A percentile compares a stretch with the other conserved stretches of the same genome.
Evolutionary conservation across 2,113 vertebrate genomes (phyloP).

Genomic region (Orcinus orca): DNA sequence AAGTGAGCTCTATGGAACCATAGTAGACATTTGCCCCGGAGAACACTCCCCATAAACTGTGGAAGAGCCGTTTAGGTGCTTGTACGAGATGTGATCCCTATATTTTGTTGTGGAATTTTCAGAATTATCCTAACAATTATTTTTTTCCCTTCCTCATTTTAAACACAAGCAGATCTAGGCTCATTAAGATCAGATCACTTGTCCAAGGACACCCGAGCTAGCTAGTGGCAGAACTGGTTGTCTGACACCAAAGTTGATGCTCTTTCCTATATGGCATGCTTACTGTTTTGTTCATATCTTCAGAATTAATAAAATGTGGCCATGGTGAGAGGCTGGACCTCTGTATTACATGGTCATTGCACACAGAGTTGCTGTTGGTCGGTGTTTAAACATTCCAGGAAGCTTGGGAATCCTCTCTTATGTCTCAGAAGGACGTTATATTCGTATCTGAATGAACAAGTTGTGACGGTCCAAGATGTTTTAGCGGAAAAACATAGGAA

Average conservation of each 20-base stretch:
- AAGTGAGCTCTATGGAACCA: background rate
- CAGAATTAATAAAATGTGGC: background rate
- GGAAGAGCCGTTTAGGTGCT: background rate
- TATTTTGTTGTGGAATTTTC: background rate
- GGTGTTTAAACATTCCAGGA: background rate
- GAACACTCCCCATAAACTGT: background rate
- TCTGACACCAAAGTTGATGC: background rate
- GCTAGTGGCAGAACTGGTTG: background rate
- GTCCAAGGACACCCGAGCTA: background rate
- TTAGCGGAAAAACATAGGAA: conserved; percentile 39
- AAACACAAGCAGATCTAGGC: background rate
- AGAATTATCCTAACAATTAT: background rate
- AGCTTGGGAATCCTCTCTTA: conserved; percentile 8
- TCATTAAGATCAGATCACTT: background rate
- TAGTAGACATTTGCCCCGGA: background rate
- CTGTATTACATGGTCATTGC: background rate
- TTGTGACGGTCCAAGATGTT: conserved; percentile 8
- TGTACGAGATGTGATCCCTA: background rate
- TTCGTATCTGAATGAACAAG: conserved; percentile 37
- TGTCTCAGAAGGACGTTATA: background rate
- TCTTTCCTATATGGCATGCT: background rate
- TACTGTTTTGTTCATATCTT: background rate
- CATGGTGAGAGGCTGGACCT: background rate
- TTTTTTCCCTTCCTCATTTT: background rate
- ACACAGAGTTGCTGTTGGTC: background rate